Conservation (phyloP, 1,140 invertebrate species). For the Hetaerina americana region DNA sequence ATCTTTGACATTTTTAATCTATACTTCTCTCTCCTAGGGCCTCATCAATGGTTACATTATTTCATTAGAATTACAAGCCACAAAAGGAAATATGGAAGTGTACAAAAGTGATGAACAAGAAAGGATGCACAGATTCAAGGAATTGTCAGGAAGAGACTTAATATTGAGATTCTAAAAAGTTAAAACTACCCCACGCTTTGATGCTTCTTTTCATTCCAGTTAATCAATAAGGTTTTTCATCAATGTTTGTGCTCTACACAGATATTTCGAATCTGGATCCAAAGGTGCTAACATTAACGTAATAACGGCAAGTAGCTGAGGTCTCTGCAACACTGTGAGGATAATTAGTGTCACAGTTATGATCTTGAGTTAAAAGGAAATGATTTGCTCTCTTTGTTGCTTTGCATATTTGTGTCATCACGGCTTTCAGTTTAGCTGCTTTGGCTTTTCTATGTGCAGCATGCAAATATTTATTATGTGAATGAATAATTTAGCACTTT, state of each 20-base stretch:
- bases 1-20: neutral
- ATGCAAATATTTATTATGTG: no score
- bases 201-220: neutral
- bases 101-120: neutral
- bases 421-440: no score
- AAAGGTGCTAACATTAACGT: neutral
- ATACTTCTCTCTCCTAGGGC: neutral
- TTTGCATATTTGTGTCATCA: no score
- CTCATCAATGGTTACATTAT: neutral
- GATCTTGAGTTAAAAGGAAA: no score
- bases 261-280: neutral
- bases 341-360: no score
- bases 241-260: neutral
- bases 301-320: no score
- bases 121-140: neutral
- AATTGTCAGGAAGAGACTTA: no score
- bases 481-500: no score
- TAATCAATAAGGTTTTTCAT: neutral
- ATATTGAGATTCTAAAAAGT: no score
- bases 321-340: no score
- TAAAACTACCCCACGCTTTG: neutral
- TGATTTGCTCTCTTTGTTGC: no score
- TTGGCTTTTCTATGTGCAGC: no score
- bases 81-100: neutral
- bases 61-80: neutral